phyloP scores from a whole-genome alignment of 2,888 invertebrate species.

The Lycocerus yunnanus region DNA sequence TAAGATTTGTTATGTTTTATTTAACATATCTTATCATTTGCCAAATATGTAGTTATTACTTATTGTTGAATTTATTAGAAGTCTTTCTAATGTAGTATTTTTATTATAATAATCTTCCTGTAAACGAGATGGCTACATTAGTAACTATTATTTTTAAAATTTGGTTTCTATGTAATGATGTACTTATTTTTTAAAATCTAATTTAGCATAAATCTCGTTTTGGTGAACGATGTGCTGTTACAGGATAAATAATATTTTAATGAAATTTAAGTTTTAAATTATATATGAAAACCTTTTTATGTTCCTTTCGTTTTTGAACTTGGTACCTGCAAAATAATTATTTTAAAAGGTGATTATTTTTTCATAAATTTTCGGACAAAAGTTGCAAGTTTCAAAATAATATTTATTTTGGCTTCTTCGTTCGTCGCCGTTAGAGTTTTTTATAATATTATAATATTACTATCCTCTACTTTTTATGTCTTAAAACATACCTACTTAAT shows the following conservation, averaged over 20 bases:
- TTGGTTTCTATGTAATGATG: not conserved
- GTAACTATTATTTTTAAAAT: not conserved
- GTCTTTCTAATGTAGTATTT: not conserved
- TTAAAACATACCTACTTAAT: too few species aligned
- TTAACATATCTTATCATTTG: slow-evolving; percentile 13
- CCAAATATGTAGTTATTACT: not conserved
- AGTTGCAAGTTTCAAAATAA: not conserved
- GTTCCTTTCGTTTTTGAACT: not conserved
- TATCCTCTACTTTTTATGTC: not conserved
- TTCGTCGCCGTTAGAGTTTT: not conserved
- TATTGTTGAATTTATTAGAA: not conserved
- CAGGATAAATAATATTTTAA: not conserved
- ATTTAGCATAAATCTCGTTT: not conserved
- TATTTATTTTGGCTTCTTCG: not conserved
- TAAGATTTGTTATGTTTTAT: slow-evolving; percentile 16
- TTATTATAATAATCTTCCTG: not conserved
- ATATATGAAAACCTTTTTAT: not conserved
- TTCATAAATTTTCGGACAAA: not conserved
- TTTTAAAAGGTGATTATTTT: not conserved
- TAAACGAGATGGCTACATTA: not conserved
- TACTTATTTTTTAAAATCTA: not conserved
- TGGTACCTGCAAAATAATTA: not conserved
- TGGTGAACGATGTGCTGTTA: not conserved
- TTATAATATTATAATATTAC: not conserved
- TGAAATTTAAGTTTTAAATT: not conserved